Evolutionary conservation across 53 echinoderm and acorn worm species (phyloP).

Genomic region (Patiria pectinifera): DNA sequence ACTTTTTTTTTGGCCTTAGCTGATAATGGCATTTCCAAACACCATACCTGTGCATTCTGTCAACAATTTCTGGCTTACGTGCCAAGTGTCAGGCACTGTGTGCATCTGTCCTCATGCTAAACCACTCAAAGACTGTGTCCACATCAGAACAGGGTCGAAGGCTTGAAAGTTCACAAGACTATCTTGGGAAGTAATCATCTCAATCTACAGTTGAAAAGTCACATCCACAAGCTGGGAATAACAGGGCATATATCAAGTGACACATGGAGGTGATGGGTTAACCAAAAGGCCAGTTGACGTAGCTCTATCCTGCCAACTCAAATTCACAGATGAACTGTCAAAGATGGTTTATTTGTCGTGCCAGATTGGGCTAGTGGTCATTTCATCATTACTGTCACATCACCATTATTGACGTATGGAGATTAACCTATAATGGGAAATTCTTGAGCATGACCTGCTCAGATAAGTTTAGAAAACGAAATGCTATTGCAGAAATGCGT

Average conservation of each 20-base stretch:
- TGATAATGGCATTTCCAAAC: not conserved
- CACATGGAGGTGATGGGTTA: not conserved
- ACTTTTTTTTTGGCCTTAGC: no score
- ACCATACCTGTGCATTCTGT: not conserved
- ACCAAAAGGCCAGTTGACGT: not conserved
- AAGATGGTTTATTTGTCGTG: constrained; percentile 15
- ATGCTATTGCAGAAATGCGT: not conserved
- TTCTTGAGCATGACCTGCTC: not conserved
- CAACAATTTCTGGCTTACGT: not conserved
- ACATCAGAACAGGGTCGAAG: not conserved
- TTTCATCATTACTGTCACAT: not conserved
- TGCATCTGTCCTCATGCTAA: not conserved
- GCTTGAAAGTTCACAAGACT: not conserved
- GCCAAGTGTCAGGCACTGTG: not conserved
- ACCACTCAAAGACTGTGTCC: not conserved
- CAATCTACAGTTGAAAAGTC: not conserved
- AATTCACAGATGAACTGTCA: not conserved
- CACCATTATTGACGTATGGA: not conserved
- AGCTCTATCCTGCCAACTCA: not conserved
- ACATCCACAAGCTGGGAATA: not conserved
- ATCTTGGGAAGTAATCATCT: not conserved
- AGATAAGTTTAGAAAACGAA: not conserved
- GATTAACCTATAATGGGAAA: not conserved
- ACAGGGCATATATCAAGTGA: not conserved
- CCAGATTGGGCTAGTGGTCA: not conserved